A percentile compares a stretch with the other conserved stretches of the same genome.
These are phyloP conservation scores for Oryzias javanicus DNA, from an alignment of 2,113 vertebrate species.

Conservation along the genomic window DNA sequence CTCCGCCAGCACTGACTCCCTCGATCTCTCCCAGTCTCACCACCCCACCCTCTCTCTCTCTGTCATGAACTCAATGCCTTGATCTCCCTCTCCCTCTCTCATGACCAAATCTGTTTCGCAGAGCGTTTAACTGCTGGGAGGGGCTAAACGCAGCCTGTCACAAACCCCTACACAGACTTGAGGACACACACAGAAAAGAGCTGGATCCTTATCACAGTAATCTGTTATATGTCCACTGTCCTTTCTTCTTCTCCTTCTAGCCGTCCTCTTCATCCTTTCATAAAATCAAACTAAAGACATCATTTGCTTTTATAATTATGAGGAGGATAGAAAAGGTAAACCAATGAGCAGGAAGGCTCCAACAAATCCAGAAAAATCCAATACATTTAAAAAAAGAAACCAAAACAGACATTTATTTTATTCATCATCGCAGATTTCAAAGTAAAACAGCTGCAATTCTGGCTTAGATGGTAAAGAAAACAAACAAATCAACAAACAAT, in stretches of 20 bases:
- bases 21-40: constrained; percentile 4
- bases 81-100: constrained; percentile 34
- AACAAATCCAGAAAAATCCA: too few relatives aligned
- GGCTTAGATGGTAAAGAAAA: too few relatives aligned
- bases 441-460: too few relatives aligned
- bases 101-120: constrained; percentile 51
- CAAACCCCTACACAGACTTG: constrained; percentile 31
- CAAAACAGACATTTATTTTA: too few relatives aligned
- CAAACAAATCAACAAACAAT: too few relatives aligned
- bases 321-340: too few relatives aligned
- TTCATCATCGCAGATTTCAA: too few relatives aligned
- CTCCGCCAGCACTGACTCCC: constrained; percentile 5
- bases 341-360: too few relatives aligned
- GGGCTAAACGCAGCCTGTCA: constrained; percentile 39
- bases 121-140: constrained; percentile 50
- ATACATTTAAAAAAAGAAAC: too few relatives aligned
- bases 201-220: constrained; percentile 49
- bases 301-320: too few relatives aligned
- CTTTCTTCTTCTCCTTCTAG: not conserved
- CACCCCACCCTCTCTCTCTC: constrained; percentile 3
- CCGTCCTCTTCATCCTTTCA: too few relatives aligned
- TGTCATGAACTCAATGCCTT: constrained; percentile 10
- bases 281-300: too few relatives aligned
- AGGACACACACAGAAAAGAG: constrained; percentile 26
- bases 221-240: constrained; percentile 15